A percentile compares a stretch with the other conserved stretches of the same genome.
phyloP scores from a whole-genome alignment of 2,113 vertebrate species.

The Mirounga angustirostris region DNA sequence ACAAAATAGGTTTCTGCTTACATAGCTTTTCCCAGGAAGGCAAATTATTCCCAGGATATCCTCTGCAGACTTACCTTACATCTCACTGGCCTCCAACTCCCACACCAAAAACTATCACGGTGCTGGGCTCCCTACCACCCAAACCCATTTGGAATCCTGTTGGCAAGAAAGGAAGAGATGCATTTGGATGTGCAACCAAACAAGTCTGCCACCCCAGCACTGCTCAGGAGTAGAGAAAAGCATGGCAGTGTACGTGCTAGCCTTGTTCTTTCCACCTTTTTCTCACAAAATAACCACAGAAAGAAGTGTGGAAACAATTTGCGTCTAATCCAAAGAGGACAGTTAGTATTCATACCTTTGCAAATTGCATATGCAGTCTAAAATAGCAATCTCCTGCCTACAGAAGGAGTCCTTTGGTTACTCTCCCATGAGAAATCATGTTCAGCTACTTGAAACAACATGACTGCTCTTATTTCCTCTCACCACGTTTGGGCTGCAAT shows the following conservation, averaged over 20 bases:
- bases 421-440: neutral
- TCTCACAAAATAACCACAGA: neutral
- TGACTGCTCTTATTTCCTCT: neutral
- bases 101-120: neutral
- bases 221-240: neutral
- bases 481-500: neutral
- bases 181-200: rapidly evolving
- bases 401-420: neutral
- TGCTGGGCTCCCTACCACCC: too few species aligned
- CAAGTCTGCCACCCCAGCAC: too few species aligned
- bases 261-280: neutral
- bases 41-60: neutral
- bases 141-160: neutral
- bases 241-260: rapidly evolving
- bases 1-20: neutral
- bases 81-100: neutral
- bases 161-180: neutral
- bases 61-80: neutral
- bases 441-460: too few species aligned
- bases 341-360: neutral
- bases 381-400: neutral
- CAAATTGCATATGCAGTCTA: too few species aligned
- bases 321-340: neutral
- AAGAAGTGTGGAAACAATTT: neutral
- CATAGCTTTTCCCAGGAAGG: neutral